Evolutionary conservation across 1,140 invertebrate genomes (phyloP), one percentile per base, ranked within the genome.

Genomic region (Drosophila parabipectinata): DNA sequence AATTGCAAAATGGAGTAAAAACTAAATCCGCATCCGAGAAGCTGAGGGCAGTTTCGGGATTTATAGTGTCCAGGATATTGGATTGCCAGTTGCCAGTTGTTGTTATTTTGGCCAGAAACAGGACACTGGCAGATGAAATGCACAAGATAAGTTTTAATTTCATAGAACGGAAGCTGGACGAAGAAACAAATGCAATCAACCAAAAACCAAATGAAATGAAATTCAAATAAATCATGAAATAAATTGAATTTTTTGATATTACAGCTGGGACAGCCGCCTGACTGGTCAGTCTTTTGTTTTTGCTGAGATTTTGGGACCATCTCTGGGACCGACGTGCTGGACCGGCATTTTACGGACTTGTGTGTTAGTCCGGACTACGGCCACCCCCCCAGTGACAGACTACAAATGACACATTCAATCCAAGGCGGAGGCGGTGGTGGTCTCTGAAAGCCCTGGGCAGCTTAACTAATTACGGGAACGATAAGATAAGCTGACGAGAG

Each of bases 181-280:
- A 21, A 74, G 67, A 85, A 59, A 72, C 75, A 72, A 37, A 74
- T 85, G 82, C 81, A 85, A 85, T 87, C 81, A 81, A 57, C 58
- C 58, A 55, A 76, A 55, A 72, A 55, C 68, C 73, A 24, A 57
- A 76, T 76, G 55, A 72, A 82, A 87, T 72, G 78, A 82, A 85
- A 85, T 68, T 87, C 82, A 87, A 82, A 85, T 85, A 85, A 85
- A 85, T 87, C 82, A 81, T 67, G 68, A 78, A 87, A 85, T 82
- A 85, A 85, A 85, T 85, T 85, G 82, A 85, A 85, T 75, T 87
- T 68, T 81, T 82, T 87, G 57, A 60, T 59, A 82, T 81, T 75
- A 81, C 81, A 87, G 57, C 73, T 77, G 82, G 63, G 77, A 59
- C 47, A 37, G 5, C 26, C 26, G 26, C 26, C 6, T 28, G 26